Evolutionary conservation across 1,140 invertebrate genomes (phyloP).

Genomic region (Temnothorax curvispinosus): DNA sequence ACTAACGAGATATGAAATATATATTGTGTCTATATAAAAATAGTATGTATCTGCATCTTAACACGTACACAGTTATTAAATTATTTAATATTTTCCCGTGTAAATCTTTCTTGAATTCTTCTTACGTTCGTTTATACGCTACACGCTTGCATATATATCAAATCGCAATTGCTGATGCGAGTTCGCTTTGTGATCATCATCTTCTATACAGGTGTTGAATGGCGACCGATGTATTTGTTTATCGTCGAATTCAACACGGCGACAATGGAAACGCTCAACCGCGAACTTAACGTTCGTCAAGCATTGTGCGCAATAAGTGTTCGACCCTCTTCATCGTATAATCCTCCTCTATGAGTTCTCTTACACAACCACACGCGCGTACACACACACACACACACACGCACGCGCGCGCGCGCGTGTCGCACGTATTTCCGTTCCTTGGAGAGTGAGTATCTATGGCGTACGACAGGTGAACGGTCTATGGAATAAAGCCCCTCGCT

Average conservation of each 20-base stretch:
- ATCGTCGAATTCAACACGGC: background rate
- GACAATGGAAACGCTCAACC: conserved; percentile 32
- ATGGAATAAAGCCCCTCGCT: conserved; percentile 43
- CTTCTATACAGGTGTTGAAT: conserved; percentile 33
- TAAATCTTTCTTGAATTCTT: background rate
- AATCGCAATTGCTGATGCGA: background rate
- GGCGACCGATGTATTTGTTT: conserved; percentile 43
- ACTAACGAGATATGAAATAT: background rate
- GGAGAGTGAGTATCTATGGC: conserved; percentile 34
- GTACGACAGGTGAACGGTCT: conserved; percentile 52
- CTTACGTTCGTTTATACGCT: background rate
- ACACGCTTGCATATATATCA: too few relatives aligned
- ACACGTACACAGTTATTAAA: background rate
- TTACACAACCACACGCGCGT: background rate
- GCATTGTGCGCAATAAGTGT: conserved; percentile 54
- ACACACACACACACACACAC: background rate
- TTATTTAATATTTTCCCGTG: background rate
- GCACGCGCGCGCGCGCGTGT: background rate
- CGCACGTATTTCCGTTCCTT: conserved; percentile 16
- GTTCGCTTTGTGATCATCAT: conserved; percentile 33
- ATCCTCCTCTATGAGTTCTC: conserved; percentile 8
- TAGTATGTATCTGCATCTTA: background rate
- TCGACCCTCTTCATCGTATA: conserved; percentile 50
- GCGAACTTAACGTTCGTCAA: conserved; percentile 53
- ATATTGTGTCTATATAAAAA: background rate